Evolutionary conservation across 2,888 invertebrate species (phyloP), one percentile per base, ranked within the genome.

Genomic region (Slavum lentiscoides): DNA sequence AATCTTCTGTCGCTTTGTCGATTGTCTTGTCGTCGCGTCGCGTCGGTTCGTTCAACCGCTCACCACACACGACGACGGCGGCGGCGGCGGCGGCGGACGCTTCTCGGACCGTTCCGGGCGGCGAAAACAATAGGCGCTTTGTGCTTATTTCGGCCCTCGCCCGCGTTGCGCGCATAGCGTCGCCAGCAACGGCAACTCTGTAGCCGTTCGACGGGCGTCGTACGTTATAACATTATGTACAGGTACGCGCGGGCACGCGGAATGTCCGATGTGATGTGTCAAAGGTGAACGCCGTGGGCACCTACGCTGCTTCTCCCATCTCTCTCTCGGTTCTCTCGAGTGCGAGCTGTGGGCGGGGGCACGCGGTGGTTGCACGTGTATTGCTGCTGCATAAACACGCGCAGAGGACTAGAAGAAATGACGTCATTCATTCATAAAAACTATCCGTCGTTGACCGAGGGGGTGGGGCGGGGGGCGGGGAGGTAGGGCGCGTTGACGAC

Each of bases 381-480:
- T 30, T 30, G 30, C 30, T 30, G 30, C 30, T 4, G 30, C 30
- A 30, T 30, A 30, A 30, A 30, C 30, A 30, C 15, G 0, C 43
- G 30, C 8, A 11, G 43, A 43, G 43, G 43, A 43, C 43, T 43
- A 43, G 19, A 30, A 1, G 39, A 59, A 2, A 59, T 70, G 77
- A 77, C 77, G 70, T 69, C 77, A 77, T 77, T 77, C 77, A 77
- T 77, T 77, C 77, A 77, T 77, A 77, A 77, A 77, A 30, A 53
- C 64, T 21, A 30, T 30, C 30, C 30, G 30, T 30, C 30, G 30
- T 30, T 30, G 30, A 30, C 4, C 30, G 30, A 30, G 4, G 4
- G 30, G 30, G 4, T 30, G 30, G 30, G n/a, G n/a, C 30, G 30
- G 4, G 4, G 4, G 30, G 30, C 1, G 1, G 30, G 30, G 30